A percentile compares a stretch with the other conserved stretches of the same genome.
These are phyloP conservation scores for Rosalia funebris DNA, from an alignment of 2,888 invertebrate species.

Conservation along the genomic window DNA sequence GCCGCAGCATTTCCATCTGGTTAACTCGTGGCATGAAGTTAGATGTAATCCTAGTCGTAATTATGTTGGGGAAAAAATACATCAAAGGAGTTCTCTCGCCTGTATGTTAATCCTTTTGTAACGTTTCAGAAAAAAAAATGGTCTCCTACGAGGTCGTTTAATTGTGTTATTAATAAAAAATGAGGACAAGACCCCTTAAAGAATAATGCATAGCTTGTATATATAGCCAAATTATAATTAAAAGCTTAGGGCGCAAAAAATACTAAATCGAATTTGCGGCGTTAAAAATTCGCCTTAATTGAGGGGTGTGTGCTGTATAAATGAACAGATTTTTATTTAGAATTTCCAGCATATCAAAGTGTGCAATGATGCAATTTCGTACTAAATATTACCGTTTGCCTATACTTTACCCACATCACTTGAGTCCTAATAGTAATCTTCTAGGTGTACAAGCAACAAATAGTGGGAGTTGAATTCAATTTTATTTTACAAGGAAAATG, in stretches of 20 bases:
- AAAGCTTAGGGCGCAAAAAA: neutral
- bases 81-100: constrained; percentile 29
- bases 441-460: no score
- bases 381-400: no score
- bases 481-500: no score
- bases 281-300: neutral
- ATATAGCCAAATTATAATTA: neutral
- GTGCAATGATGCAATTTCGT: no score
- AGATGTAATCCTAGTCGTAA: constrained; percentile 33
- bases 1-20: constrained; percentile 32
- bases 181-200: neutral
- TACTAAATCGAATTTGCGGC: neutral
- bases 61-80: constrained; percentile 31
- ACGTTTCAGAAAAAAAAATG: constrained; percentile 1
- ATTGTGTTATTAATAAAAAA: constrained; percentile 4
- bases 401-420: no score
- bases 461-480: no score
- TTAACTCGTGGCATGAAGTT: constrained; percentile 31
- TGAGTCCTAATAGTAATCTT: no score
- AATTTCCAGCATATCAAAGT: no score
- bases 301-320: no score
- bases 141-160: neutral
- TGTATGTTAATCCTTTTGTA: constrained; percentile 16
- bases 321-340: no score
- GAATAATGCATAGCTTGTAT: neutral